Conservation (phyloP, 2,888 invertebrate genomes). For the Stenolophus ochropezus region DNA sequence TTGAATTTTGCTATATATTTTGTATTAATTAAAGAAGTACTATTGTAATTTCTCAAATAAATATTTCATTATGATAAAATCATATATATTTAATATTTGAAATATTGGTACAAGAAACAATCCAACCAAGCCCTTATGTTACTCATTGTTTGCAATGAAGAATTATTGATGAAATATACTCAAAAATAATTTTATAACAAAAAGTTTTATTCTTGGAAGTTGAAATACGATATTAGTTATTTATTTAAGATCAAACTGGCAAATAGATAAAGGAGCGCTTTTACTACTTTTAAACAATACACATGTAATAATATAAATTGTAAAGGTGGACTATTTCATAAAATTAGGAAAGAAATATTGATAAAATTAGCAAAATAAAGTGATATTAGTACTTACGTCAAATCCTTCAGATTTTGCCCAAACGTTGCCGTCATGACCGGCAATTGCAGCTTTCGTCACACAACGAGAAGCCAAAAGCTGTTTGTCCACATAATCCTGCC, state of each 20-base stretch:
- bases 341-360: not conserved
- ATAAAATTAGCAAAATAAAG: not conserved
- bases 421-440: constrained; percentile 95
- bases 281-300: constrained; percentile 3
- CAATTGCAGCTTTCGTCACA: constrained; percentile 95
- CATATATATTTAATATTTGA: not conserved
- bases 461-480: constrained; percentile 96
- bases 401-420: constrained; percentile 96
- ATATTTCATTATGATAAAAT: too few relatives aligned
- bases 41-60: too few relatives aligned
- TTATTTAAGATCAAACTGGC: constrained; percentile 32
- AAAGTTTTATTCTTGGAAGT: not conserved
- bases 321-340: not conserved
- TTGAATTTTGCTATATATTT: constrained; percentile 10
- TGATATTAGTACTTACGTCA: constrained; percentile 82
- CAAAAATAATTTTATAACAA: not conserved
- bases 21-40: not conserved
- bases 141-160: constrained; percentile 29
- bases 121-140: constrained; percentile 48
- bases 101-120: too few relatives aligned
- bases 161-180: not conserved
- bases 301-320: not conserved
- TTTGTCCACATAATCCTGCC: constrained; percentile 99
- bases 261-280: constrained; percentile 20
- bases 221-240: not conserved